Conservation (phyloP, 2,888 invertebrate genomes). For the Branchipolynoe longqiensis region DNA sequence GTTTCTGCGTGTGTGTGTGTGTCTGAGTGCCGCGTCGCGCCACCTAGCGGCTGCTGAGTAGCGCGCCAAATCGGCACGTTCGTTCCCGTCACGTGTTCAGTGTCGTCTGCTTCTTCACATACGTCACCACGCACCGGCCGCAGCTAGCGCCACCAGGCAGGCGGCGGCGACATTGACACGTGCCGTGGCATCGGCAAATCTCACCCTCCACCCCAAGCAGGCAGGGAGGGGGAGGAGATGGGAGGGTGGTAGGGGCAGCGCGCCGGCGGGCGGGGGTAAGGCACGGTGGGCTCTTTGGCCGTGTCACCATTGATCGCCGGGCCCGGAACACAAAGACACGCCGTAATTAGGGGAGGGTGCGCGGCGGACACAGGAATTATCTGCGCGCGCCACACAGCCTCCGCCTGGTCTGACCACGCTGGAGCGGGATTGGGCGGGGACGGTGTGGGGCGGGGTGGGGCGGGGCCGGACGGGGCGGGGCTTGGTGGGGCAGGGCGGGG, state of each 20-base stretch:
- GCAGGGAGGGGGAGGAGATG: background rate
- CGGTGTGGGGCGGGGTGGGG: too few relatives aligned
- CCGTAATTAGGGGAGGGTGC: constrained; percentile 23
- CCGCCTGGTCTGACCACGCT: too few relatives aligned
- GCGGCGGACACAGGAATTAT: constrained; percentile 33
- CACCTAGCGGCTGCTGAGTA: constrained; percentile 3
- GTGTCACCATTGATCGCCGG: constrained; percentile 38
- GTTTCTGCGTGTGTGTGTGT: background rate
- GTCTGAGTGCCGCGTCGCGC: background rate
- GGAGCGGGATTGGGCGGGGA: too few relatives aligned
- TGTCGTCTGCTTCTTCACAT: constrained; percentile 36
- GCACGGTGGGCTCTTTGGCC: constrained; percentile 13
- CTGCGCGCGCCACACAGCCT: constrained; percentile 5
- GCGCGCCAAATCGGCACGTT: constrained; percentile 47
- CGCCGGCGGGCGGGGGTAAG: background rate
- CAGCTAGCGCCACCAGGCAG: constrained; percentile 7
- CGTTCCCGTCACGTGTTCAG: background rate
- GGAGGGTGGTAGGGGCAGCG: background rate
- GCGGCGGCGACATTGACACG: constrained; percentile 21
- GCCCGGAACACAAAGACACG: constrained; percentile 28
- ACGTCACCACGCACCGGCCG: constrained; percentile 20
- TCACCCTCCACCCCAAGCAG: background rate
- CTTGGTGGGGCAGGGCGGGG: too few relatives aligned
- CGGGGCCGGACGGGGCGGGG: too few relatives aligned
- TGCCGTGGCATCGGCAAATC: background rate